Evolutionary conservation across 2,113 vertebrate species (phyloP).

Genomic region (Lycaon pictus): DNA sequence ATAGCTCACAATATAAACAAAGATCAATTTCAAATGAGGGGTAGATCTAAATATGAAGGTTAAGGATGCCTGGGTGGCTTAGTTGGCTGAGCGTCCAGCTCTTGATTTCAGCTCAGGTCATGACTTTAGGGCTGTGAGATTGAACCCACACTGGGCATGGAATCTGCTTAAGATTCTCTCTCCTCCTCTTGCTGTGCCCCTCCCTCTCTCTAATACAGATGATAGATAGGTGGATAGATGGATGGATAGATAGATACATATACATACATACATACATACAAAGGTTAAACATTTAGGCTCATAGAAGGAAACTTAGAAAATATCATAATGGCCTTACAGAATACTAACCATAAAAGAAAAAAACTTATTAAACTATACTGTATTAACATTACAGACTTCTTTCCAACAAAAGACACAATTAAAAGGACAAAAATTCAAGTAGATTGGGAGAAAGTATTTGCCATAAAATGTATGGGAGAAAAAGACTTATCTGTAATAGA

Average conservation of each 20-base stretch:
- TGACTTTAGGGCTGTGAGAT: neutral
- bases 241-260: no score
- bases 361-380: neutral
- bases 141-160: neutral
- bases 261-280: neutral
- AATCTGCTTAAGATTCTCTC: neutral
- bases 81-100: neutral
- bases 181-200: neutral
- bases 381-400: slow-evolving; percentile 17
- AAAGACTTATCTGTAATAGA: neutral
- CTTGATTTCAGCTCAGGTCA: neutral
- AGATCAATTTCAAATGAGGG: neutral
- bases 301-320: neutral
- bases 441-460: neutral
- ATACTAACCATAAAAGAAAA: neutral
- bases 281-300: slow-evolving; percentile 6
- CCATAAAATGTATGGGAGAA: neutral
- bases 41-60: neutral
- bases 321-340: neutral
- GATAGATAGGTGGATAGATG: no score
- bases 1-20: neutral
- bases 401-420: neutral
- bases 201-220: neutral
- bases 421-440: neutral
- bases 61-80: neutral